Evolutionary conservation across 37 sponge, comb jelly and placozoan genomes (phyloP).

Genomic region (Diacarnus erythraeanus): DNA sequence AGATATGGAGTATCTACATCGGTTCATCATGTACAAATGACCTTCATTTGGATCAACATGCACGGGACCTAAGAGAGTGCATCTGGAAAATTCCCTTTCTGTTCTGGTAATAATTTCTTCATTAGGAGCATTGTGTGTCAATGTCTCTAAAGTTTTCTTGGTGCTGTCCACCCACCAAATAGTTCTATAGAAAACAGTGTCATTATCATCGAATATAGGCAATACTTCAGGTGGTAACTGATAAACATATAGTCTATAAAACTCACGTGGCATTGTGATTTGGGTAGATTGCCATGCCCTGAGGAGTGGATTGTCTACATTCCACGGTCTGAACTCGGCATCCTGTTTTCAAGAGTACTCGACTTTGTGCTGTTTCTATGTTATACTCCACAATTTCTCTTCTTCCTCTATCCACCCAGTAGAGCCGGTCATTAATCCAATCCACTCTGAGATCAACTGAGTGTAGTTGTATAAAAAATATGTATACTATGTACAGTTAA

Average conservation of each 20-base stretch:
- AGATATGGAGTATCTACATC: not conserved
- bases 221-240: not conserved
- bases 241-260: not conserved
- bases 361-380: not conserved
- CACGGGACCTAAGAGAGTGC: not conserved
- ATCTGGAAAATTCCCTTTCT: not conserved
- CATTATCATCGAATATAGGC: not conserved
- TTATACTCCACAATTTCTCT: constrained; percentile 25
- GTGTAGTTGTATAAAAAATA: no score
- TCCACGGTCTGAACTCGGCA: not conserved
- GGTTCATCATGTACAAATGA: not conserved
- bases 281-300: not conserved
- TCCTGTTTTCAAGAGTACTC: not conserved
- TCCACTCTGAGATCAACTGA: constrained; percentile 35
- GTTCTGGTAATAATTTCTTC: not conserved
- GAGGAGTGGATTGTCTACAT: not conserved
- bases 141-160: not conserved
- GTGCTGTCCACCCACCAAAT: not conserved
- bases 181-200: not conserved
- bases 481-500: no score
- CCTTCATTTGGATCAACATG: not conserved
- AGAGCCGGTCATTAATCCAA: constrained; percentile 43
- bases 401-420: constrained; percentile 21
- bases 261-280: not conserved
- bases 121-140: not conserved